Base-by-base conservation (phyloP, 2,113 vertebrate genomes). In the Macroglossus sobrinus region DNA sequence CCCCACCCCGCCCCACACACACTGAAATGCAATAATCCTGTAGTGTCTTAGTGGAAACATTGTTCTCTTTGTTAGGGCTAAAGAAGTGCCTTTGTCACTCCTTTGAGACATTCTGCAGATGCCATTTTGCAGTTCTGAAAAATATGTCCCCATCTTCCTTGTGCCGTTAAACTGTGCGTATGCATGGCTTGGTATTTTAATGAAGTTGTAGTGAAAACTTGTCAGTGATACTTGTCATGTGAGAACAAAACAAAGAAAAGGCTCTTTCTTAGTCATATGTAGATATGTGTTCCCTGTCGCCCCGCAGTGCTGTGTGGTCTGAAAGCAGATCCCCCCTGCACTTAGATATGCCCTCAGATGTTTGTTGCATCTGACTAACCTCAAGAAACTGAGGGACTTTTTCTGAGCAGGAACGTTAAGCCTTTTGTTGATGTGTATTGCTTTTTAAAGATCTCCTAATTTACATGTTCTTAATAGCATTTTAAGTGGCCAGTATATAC, bases 61-160 rank as follows among this genome's bases (percentile, higher is more conserved):
- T 98, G 95, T 97, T 97, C 95, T 22, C 91, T 98, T 97, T 98
- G 96, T 98, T 97, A 84, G 92, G 74, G 76, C 85, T 92, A 96
- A 97, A 97, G 96, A 96, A 97, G 92, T 96, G 69, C 84, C 98
- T 96, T 98, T 98, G 94, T 98, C 94, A 94, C 88, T 96, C 45
- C 96, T 91, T 91, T 90, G 96, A 98, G 76, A 98, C 98, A 97
- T 97, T 92, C 93, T 35, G 45, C 92, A 97, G 35, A 96, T 98
- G 95, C 95, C 97, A 91, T 95, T 96, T 96, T 96, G 57, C 93
- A 96, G 84, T 91, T 80, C 92, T 91, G 0, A 2, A 95, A 96
- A 97, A 88, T 95, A 93, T 91, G 95, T 75, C 45, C 71, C 76
- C 66, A 35, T 86, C 55, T 57, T 57, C 71, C 47, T 87, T 96